These are phyloP conservation scores for Encarsia formosa DNA, from an alignment of 2,888 invertebrate genomes.

Conservation along the genomic window DNA sequence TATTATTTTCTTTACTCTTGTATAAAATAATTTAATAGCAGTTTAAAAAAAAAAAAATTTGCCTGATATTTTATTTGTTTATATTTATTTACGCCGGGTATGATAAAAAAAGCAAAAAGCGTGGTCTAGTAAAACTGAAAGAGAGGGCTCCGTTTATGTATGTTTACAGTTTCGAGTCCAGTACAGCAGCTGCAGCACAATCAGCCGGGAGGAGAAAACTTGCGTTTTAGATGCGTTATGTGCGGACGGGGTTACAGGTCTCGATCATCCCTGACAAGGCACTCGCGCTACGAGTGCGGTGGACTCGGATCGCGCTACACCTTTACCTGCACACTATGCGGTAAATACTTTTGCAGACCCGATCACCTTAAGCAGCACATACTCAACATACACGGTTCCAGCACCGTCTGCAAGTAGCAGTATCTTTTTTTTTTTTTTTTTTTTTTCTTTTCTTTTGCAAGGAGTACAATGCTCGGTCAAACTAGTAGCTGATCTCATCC, in stretches of 20 bases:
- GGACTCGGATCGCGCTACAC: conserved; percentile 49
- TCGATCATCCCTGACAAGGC: conserved; percentile 47
- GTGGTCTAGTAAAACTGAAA: conserved; percentile 31
- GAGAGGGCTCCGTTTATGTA: conserved; percentile 41
- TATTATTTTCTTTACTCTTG: too few species aligned
- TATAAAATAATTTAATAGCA: too few species aligned
- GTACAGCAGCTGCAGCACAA: neutral
- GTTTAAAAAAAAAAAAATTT: too few species aligned
- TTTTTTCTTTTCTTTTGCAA: neutral
- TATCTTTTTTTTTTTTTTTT: neutral
- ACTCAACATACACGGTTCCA: conserved; percentile 48
- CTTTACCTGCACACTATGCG: conserved; percentile 50
- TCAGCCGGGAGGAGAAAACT: conserved; percentile 29
- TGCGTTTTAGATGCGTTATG: conserved; percentile 49
- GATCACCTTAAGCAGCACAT: conserved; percentile 52
- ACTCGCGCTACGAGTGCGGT: conserved; percentile 50
- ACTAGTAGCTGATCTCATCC: too few species aligned
- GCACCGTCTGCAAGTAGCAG: conserved; percentile 41
- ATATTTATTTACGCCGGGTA: too few species aligned
- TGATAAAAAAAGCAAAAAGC: too few species aligned
- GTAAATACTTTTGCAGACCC: conserved; percentile 50
- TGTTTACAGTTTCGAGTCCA: conserved; percentile 42
- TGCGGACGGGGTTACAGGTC: conserved; percentile 49
- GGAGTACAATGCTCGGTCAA: neutral
- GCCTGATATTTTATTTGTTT: too few species aligned